Base-by-base conservation (phyloP, 2,888 invertebrate species). In the Andrena dorsata region DNA sequence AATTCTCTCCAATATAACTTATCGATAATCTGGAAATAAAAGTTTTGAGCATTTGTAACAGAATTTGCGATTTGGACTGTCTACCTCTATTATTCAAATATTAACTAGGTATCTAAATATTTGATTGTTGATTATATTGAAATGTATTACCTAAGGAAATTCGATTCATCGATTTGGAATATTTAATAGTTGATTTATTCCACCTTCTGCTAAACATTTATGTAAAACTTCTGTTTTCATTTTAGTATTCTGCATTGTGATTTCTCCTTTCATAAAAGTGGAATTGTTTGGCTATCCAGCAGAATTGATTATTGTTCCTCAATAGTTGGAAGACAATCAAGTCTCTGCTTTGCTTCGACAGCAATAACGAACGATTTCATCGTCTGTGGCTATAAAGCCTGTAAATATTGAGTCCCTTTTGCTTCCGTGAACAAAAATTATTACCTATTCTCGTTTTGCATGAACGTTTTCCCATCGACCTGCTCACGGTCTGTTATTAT, bases 381-480 rank as follows among this genome's bases (percentile, higher is more conserved):
- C n/a, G n/a, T 35, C 41, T 28, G 35, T 4, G 2, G 2, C 13
- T 32, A 16, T 20, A 23, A 61, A 10, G 13, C 1, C 41, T 49
- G 20, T 5, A 26, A 16, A 35, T 13, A n/a, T 49, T 13, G 32
- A 20, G 1, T n/a, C 41, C 10, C 3, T 71, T 47, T n/a, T 1
- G 0, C 32, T 13, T 23, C 4, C 10, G 4, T 5, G 7, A 20
- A 13, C 28, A 16, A 65, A 41, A 73, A 66, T 30, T 30, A 41
- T 16, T 41, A 41, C 16, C 41, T 16, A 41, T 41, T 41, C 13
- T 16, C 4, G 23, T 20, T 68, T 47, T 16, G 2, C 2, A 16
- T 58, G 68, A 74, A 47, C 47, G 16, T 68, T 74, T 74, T 58
- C 30, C 16, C 6, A 66, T 64, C 35, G 26, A 51, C 6, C 51